Conservation (phyloP, 1,140 invertebrate genomes). For the Drosophila persimilis region DNA sequence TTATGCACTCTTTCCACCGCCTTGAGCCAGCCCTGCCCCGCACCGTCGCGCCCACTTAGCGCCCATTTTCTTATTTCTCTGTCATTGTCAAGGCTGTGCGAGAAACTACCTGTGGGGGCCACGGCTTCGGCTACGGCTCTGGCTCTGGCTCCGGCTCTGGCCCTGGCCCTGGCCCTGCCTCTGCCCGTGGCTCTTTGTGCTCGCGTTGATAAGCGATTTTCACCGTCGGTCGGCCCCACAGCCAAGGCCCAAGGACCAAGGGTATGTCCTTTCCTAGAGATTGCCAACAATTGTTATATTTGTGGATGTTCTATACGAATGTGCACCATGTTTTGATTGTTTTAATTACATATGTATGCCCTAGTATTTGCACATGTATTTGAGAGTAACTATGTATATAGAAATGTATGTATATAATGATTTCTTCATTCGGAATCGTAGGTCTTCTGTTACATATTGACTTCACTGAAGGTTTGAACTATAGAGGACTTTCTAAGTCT, state of each 20-base stretch:
- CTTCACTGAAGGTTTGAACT: no score
- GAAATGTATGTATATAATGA: no score
- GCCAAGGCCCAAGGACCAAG: conserved; percentile 20
- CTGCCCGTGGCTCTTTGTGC: conserved; percentile 4
- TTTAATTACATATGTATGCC: no score
- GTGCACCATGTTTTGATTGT: no score
- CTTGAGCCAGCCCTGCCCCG: neutral
- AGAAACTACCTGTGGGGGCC: conserved; percentile 66
- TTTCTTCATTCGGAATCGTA: no score
- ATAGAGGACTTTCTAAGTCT: no score
- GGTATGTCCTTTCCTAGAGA: conserved; percentile 26
- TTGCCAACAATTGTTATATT: conserved; percentile 5
- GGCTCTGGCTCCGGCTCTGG: no score
- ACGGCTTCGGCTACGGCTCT: neutral
- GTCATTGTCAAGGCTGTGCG: conserved; percentile 76
- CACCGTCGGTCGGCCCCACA: conserved; percentile 28
- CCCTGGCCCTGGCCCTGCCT: no score
- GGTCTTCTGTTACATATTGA: no score
- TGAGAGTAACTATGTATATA: no score
- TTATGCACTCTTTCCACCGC: conserved; percentile 48
- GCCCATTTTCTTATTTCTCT: conserved; percentile 61
- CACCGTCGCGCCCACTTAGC: conserved; percentile 44
- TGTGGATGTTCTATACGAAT: no score
- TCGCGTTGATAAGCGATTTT: conserved; percentile 43
- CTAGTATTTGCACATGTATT: no score